Base-by-base conservation (phyloP, 2,888 invertebrate species). In the Polyploca ridens region DNA sequence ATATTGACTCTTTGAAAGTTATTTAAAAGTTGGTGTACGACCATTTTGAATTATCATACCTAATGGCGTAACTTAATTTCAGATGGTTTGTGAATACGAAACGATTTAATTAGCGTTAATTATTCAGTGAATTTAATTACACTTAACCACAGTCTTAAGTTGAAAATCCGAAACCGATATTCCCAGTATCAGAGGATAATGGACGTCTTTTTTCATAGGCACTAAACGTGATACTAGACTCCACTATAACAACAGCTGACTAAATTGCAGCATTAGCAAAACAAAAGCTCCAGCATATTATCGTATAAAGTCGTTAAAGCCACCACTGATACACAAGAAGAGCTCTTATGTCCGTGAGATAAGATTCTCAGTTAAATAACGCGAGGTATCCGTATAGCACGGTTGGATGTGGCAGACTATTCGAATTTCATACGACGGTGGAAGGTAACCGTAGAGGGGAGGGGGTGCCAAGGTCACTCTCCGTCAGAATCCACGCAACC, bases 391-490 rank as follows among this genome's bases (percentile, higher is more conserved):
- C 90, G 91, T 80, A 81, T 90, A 85, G 86, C 76, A 77, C 93
- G 88, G 89, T 87, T 85, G 84, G 85, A 84, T 85, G 81, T 67
- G 75, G 85, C 73, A 85, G 87, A 91, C 92, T 92, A 91, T 88
- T 92, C 88, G 89, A 90, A 91, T 90, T 90, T 88, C 84, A 89
- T 86, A 85, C 84, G 81, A 74, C 75, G 78, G 78, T 78, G 76
- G 82, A 84, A 82, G 82, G 78, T 75, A 73, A 76, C 72, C 77
- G 76, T 71, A 70, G 80, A 81, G 82, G 83, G 85, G 81, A 10
- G 86, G 84, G 82, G 82, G 77, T 72, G 81, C 79, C 93, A 93
- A 93, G 93, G 93, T 93, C 93, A 89, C 74, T 90, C 90, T 90
- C 86, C 70, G 75, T 80, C 81, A 78, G 84, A 85, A 81, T 88